A percentile compares a stretch with the other conserved stretches of the same genome.
These are phyloP conservation scores for Mactromeris polynyma DNA, from an alignment of 2,888 invertebrate genomes.

Conservation along the genomic window DNA sequence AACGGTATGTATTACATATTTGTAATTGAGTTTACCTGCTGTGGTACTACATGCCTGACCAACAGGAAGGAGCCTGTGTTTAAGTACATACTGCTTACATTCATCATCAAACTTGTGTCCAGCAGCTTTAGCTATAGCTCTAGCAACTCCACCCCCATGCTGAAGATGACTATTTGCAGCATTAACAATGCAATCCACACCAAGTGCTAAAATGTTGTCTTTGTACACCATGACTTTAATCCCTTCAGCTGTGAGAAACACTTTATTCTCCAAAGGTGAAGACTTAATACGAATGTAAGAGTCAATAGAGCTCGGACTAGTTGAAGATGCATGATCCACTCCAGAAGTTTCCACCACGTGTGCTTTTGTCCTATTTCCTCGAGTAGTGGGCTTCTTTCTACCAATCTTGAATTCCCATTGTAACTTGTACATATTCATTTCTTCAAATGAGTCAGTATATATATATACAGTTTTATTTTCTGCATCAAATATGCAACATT, in stretches of 20 bases:
- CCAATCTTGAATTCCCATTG: no score
- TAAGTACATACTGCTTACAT: constrained; percentile 35
- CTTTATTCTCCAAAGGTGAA: no score
- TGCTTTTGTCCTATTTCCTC: not conserved
- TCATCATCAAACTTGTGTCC: constrained; percentile 43
- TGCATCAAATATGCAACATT: no score
- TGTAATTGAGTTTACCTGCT: constrained; percentile 51
- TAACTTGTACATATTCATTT: not conserved
- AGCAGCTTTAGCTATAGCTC: constrained; percentile 50
- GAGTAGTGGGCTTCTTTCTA: not conserved
- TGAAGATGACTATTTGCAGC: no score
- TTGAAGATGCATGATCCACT: not conserved
- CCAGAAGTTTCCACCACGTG: not conserved
- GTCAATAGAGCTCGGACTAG: not conserved
- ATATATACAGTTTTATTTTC: not conserved
- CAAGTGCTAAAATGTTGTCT: constrained; percentile 40
- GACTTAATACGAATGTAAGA: no score
- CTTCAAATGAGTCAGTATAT: not conserved
- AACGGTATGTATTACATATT: constrained; percentile 62
- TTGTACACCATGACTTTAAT: constrained; percentile 49
- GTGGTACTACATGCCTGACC: constrained; percentile 43
- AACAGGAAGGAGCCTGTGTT: constrained; percentile 31
- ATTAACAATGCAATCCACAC: no score
- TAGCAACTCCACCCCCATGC: no score
- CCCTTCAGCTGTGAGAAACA: constrained; percentile 30